Evolutionary conservation across 2,888 invertebrate genomes (phyloP).

Genomic region (Plebejus anna): DNA sequence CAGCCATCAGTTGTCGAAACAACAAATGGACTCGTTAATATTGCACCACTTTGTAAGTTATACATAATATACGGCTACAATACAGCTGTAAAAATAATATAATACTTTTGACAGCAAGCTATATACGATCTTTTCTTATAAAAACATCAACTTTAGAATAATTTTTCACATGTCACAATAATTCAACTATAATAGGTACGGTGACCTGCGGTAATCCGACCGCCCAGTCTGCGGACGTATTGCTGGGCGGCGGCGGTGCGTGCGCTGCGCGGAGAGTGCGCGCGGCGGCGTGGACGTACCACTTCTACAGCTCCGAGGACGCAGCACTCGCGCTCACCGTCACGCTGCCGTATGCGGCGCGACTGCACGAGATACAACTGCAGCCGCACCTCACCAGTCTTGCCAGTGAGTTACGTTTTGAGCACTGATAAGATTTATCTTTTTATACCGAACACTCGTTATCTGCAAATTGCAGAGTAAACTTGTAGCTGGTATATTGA

Average conservation of each 20-base stretch:
- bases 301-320: constrained; percentile 93
- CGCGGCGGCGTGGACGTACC: constrained; percentile 97
- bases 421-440: background rate
- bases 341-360: constrained; percentile 91
- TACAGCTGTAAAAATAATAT: background rate
- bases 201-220: constrained; percentile 90
- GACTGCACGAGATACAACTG: constrained; percentile 92
- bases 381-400: constrained; percentile 92
- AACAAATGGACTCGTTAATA: constrained; percentile 90
- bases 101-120: too few relatives aligned
- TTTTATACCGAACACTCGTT: background rate
- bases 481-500: too few relatives aligned
- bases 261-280: constrained; percentile 90
- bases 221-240: constrained; percentile 92
- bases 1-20: constrained; percentile 80
- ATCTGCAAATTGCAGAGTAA: too few relatives aligned
- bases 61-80: constrained; percentile 37
- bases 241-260: constrained; percentile 88
- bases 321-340: constrained; percentile 93
- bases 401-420: constrained; percentile 78
- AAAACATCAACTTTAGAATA: too few relatives aligned
- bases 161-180: too few relatives aligned
- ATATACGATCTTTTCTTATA: too few relatives aligned
- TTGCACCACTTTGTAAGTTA: constrained; percentile 89
- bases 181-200: constrained; percentile 63